Conservation (phyloP, 2,113 vertebrate species). For the Hemichromis elongatus region DNA sequence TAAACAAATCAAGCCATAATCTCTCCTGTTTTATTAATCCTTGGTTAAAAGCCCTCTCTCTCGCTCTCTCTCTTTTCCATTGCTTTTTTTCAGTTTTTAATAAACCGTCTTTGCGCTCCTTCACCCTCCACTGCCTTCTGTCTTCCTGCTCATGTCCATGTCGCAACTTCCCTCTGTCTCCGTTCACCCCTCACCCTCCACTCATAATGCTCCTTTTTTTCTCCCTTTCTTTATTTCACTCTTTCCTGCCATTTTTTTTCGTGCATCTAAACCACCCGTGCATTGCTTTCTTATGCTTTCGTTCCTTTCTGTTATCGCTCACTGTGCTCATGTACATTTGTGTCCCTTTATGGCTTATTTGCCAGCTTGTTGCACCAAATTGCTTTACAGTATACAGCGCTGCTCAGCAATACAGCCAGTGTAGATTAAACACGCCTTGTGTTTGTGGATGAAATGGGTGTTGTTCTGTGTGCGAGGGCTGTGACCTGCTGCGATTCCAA, state of each 20-base stretch:
- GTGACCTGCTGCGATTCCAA: not conserved
- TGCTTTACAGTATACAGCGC: not conserved
- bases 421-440: not conserved
- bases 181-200: not conserved
- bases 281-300: not conserved
- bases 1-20: not conserved
- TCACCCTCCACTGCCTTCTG: constrained; percentile 9
- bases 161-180: not conserved
- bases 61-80: not conserved
- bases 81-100: constrained; percentile 1
- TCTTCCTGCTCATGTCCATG: not conserved
- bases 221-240: not conserved
- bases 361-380: not conserved
- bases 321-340: not conserved
- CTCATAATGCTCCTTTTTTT: not conserved
- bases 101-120: constrained; percentile 6
- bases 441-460: not conserved
- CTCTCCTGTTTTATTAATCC: not conserved
- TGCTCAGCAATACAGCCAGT: not conserved
- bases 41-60: not conserved
- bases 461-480: not conserved
- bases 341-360: not conserved
- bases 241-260: not conserved
- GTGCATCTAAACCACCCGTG: not conserved
- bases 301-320: not conserved